Evolutionary conservation across 2,888 invertebrate species (phyloP).

Genomic region (Stratiomys singularior): DNA sequence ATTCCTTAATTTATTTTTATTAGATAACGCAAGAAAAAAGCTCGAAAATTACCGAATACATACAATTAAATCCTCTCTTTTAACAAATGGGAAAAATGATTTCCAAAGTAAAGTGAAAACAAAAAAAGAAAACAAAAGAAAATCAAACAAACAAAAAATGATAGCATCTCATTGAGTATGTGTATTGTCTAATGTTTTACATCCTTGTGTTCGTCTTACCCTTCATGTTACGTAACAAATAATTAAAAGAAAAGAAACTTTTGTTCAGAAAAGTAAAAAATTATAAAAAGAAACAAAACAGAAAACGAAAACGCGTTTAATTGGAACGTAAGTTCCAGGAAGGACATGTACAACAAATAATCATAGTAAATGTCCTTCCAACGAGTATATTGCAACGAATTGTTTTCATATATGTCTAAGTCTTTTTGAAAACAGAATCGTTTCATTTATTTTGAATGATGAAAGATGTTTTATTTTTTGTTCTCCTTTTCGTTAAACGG

Average conservation of each 20-base stretch:
- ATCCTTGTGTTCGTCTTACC: conserved; percentile 90
- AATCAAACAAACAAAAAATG: too few relatives aligned
- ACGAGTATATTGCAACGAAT: neutral
- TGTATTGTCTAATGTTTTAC: conserved; percentile 91
- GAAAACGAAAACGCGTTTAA: neutral
- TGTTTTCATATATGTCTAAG: too few relatives aligned
- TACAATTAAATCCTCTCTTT: conserved; percentile 45
- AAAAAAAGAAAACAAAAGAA: conserved; percentile 51
- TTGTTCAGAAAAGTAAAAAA: conserved; percentile 38
- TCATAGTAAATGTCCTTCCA: neutral
- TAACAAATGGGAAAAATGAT: neutral
- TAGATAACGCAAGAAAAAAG: conserved; percentile 47
- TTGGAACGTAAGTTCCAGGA: neutral
- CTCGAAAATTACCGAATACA: conserved; percentile 48
- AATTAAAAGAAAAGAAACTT: conserved; percentile 53
- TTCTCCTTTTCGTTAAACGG: conserved; percentile 2
- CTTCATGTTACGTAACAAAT: conserved; percentile 62
- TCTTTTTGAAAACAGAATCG: too few relatives aligned
- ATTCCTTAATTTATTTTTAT: neutral
- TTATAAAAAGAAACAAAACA: neutral
- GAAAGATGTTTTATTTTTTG: neutral
- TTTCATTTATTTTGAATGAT: neutral
- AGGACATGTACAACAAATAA: neutral
- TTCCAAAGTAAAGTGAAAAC: conserved; percentile 1
- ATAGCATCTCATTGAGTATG: conserved; percentile 70